A percentile compares a stretch with the other conserved stretches of the same genome.
Evolutionary conservation across 2,113 vertebrate species (phyloP).

Genomic region (Otolemur garnettii): DNA sequence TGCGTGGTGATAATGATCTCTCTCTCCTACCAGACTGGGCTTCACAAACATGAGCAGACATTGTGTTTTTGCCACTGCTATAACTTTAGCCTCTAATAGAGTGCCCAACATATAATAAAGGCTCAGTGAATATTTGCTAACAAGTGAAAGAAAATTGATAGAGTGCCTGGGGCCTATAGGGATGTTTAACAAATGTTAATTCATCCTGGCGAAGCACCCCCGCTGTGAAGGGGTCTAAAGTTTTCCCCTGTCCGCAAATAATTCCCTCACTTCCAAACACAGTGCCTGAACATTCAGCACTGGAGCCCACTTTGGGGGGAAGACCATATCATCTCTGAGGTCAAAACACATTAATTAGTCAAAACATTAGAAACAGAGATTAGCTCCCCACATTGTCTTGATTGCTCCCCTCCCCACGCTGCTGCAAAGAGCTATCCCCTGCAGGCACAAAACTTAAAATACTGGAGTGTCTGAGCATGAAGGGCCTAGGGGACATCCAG

Average conservation of each 20-base stretch:
- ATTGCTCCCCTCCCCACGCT: neutral
- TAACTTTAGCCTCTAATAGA: neutral
- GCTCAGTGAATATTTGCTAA: neutral
- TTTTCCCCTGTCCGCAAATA: neutral
- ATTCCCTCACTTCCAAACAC: neutral
- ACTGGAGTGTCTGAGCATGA: no score
- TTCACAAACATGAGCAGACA: neutral
- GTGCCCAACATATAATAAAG: neutral
- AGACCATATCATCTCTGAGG: neutral
- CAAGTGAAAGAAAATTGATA: neutral
- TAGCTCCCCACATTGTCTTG: neutral
- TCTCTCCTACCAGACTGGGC: neutral
- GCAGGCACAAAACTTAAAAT: neutral
- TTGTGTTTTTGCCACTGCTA: neutral
- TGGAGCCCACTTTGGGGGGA: neutral
- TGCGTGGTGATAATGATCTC: neutral
- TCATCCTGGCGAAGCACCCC: neutral
- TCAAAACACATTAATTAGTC: neutral
- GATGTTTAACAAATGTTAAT: neutral
- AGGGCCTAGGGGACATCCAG: no score
- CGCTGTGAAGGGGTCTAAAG: neutral
- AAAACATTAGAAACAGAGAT: neutral
- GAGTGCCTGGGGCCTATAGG: rapidly evolving
- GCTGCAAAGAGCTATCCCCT: neutral
- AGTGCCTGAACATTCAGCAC: neutral